Percentiles rank a stretch among this genome's conserved stretches.
phyloP scores from a whole-genome alignment of 2,797 vertebrate species.

The Mallotus villosus region DNA sequence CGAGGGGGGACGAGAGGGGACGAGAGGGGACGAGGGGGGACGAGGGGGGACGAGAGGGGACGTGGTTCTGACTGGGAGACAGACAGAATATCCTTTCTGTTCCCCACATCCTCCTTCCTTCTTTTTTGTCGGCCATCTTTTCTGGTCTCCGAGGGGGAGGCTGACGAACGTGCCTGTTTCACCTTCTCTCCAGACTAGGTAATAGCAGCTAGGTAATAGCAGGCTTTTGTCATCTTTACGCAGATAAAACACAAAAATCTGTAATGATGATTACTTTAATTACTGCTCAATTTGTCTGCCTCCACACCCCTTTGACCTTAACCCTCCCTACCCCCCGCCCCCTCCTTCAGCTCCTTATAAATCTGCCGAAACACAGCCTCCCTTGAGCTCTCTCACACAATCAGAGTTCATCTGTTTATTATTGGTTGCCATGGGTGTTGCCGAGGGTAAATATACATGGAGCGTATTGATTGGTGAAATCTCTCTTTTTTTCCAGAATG shows the following conservation, averaged over 20 bases:
- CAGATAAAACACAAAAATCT: slow-evolving; percentile 61
- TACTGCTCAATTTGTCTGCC: slow-evolving; percentile 68
- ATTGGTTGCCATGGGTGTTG: slow-evolving; percentile 60
- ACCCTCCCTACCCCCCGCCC: slow-evolving; percentile 23
- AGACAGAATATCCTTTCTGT: background rate
- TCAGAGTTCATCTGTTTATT: slow-evolving; percentile 44
- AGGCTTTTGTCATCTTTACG: slow-evolving; percentile 55
- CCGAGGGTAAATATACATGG: slow-evolving; percentile 60
- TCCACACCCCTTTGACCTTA: slow-evolving; percentile 33
- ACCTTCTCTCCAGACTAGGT: slow-evolving; percentile 30
- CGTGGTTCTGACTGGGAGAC: background rate
- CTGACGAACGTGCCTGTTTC: slow-evolving; percentile 26
- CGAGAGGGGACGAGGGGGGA: too few species aligned
- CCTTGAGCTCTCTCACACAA: slow-evolving; percentile 56
- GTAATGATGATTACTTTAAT: slow-evolving; percentile 72
- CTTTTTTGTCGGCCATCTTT: background rate
- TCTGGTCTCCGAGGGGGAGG: background rate
- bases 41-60: too few species aligned
- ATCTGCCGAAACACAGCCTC: slow-evolving; percentile 46
- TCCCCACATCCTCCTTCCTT: background rate
- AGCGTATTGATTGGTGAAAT: slow-evolving; percentile 59
- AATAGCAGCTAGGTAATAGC: slow-evolving; percentile 39
- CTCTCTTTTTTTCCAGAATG: slow-evolving; percentile 16
- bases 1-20: too few species aligned
- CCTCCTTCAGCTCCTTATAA: slow-evolving; percentile 5